Evolutionary conservation across 2,888 invertebrate genomes (phyloP).

Genomic region (Eristalinus sepulchralis): DNA sequence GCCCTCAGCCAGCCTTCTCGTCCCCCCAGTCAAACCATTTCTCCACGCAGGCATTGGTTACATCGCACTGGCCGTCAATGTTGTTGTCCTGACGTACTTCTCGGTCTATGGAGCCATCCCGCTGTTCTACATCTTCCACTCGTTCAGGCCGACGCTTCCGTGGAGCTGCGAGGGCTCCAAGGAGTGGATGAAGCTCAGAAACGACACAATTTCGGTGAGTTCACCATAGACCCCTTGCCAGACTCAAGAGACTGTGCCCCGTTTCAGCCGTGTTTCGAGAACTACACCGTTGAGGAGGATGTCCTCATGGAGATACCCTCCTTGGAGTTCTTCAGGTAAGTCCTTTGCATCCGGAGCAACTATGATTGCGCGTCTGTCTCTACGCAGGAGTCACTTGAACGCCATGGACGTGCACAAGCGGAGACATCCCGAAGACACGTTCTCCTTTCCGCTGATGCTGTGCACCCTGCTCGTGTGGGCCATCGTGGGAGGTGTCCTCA

Average conservation of each 20-base stretch:
- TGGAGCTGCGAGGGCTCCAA: conserved; percentile 88
- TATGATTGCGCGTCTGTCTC: background rate
- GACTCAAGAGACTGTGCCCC: background rate
- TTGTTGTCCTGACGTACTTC: conserved; percentile 90
- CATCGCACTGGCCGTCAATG: conserved; percentile 88
- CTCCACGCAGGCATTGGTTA: conserved; percentile 89
- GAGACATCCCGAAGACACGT: background rate
- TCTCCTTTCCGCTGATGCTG: conserved; percentile 65
- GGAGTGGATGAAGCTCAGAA: conserved; percentile 52
- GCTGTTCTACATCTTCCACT: conserved; percentile 87
- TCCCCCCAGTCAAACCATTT: background rate
- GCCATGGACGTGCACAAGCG: background rate
- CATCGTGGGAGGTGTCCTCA: conserved; percentile 8
- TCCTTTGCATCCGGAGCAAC: background rate
- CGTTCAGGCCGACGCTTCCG: conserved; percentile 85
- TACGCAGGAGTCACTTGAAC: conserved; percentile 22
- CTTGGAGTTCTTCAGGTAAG: conserved; percentile 38
- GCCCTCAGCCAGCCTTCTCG: background rate
- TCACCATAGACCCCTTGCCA: background rate
- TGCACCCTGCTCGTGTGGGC: conserved; percentile 45
- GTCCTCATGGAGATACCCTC: conserved; percentile 15
- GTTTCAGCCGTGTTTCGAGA: conserved; percentile 12
- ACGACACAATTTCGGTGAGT: conserved; percentile 18
- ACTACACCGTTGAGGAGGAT: background rate
- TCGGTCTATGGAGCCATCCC: conserved; percentile 80